Conservation (phyloP, 2,888 invertebrate species). For the Pocota personata region DNA sequence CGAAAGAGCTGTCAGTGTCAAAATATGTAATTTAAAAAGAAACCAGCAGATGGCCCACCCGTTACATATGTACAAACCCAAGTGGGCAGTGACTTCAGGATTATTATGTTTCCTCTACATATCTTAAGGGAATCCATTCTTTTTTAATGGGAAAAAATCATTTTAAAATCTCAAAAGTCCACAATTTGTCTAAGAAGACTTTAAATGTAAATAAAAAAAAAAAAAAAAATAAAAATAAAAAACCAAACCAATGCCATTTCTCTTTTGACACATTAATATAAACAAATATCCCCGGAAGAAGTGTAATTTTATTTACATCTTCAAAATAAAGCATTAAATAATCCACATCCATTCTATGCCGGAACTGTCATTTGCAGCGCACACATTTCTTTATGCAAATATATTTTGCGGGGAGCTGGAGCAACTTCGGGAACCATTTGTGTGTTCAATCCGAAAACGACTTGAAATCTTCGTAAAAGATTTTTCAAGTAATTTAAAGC, state of each 20-base stretch:
- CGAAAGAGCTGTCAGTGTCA: no score
- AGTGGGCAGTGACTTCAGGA: no score
- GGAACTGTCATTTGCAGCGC: conserved; percentile 48
- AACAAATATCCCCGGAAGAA: conserved; percentile 25
- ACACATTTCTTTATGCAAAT: conserved; percentile 47
- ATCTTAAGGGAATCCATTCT: no score
- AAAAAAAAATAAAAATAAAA: background rate
- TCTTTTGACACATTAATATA: background rate
- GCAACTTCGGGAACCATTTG: conserved; percentile 23
- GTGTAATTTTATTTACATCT: conserved; percentile 59
- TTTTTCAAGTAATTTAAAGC: conserved; percentile 55
- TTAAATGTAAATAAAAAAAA: background rate
- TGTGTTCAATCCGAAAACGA: conserved; percentile 41
- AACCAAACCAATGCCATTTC: background rate
- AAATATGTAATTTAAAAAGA: no score
- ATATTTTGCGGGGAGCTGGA: background rate
- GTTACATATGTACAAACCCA: no score
- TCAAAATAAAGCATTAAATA: conserved; percentile 48
- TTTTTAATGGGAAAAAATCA: conserved; percentile 1
- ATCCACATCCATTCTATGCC: conserved; percentile 35
- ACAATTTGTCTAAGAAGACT: background rate
- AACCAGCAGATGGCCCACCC: no score
- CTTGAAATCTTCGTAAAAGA: conserved; percentile 43
- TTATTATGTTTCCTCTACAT: no score
- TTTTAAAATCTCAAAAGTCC: conserved; percentile 4